Conservation (phyloP, 2,797 vertebrate genomes). For the Enteromius unitaeniatus region DNA sequence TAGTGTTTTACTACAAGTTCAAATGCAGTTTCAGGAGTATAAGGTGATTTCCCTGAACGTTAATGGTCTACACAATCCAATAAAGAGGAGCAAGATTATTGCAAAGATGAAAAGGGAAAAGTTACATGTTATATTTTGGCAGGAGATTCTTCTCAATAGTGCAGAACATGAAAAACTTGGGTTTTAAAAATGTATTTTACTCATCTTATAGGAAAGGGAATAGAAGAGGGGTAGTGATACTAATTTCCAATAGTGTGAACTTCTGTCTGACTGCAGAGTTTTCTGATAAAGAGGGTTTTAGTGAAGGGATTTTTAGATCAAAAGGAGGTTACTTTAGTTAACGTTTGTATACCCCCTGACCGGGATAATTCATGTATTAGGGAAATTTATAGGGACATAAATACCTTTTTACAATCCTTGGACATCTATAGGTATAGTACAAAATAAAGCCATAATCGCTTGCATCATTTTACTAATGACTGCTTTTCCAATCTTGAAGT, state of each 20-base stretch:
- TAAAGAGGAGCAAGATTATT: background rate
- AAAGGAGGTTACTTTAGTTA: background rate
- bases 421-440: no score
- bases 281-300: background rate
- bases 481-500: no score
- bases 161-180: background rate
- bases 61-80: background rate
- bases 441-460: no score
- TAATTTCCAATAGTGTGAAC: background rate
- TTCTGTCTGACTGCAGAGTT: background rate
- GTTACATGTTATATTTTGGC: background rate
- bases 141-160: background rate
- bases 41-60: background rate
- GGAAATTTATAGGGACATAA: no score
- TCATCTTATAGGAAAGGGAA: background rate
- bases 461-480: no score
- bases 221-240: background rate
- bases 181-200: constrained; percentile 1
- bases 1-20: background rate
- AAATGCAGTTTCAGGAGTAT: background rate
- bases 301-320: background rate
- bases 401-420: no score
- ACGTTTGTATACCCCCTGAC: background rate
- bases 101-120: background rate
- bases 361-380: background rate